Evolutionary conservation across 1,140 invertebrate species (phyloP), one percentile per base, ranked within the genome.

Genomic region (Cydia amplana): DNA sequence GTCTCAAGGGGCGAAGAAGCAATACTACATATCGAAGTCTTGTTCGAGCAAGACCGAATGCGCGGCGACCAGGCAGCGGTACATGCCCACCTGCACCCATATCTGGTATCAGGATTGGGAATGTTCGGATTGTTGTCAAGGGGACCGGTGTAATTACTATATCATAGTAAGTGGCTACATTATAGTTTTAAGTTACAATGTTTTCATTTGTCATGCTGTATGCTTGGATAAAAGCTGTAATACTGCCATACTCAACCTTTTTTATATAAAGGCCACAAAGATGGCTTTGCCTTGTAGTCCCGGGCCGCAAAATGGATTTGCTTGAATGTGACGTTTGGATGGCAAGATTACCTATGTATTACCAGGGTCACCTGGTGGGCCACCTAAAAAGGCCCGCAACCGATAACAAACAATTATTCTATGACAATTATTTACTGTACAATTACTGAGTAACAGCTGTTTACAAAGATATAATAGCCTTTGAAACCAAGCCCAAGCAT

Each of bases 51-150:
- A 96, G 87, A 94, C 95, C 6, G 94, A 96, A 75, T 99, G 99
- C 91, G 95, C 96, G 74, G 91, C 93, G 76, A 95, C 94, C 75
- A 94, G 96, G 80, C 94, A 93, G 73, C 92, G 93, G 23, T 95
- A 95, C 79, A 97, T 97, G 95, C 93, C 94, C 14, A 94, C 95
- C 78, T 99, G 98, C 88, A 98, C 98, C 20, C 95, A 98, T 85
- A 98, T 99, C 85, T 99, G 98, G 98, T 99, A 99, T 85, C 96
- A 98, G 86, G 98, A 99, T 93, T 99, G 98, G 99, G 95, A 96
- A 78, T 99, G 98, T 94, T 97, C 97, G 0, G 98, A 99, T 91
- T 99, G 98, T 92, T 99, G 98, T 91, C 96, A 96, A 85, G 99
- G 98, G 63, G 98, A 99, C 92, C 94, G 97, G 76, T 99, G 98